Evolutionary conservation across 2,888 invertebrate genomes (phyloP), one percentile per base, ranked within the genome.

Genomic region (Petrophora chlorosata): DNA sequence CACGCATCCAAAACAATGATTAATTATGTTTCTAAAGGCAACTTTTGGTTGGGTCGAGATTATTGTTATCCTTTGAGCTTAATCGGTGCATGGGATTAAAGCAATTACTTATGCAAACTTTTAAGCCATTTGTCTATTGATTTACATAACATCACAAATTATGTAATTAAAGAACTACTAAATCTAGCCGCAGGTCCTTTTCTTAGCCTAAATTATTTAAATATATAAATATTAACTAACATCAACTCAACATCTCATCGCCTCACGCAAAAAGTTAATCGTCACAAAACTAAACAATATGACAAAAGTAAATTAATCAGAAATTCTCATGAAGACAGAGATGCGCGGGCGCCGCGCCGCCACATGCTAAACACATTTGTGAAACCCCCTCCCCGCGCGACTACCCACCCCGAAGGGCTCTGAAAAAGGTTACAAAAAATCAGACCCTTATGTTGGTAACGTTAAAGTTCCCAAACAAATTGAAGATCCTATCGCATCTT

Each of bases 321-420:
- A 79, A 80, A 82, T 85, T 87, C 88, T 85, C 87, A 85, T 84
- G 86, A 81, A 74, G 72, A 71, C 69, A 62, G 60, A 59, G 58
- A 69, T 67, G 61, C 70, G 70, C 70, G 61, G 56, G 65, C 70
- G 76, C 72, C 66, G 65, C 70, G 76, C 72, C 66, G 59, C 71
- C 88, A 88, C 78, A 84, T 88, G 86, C 70, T 74, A 61, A 78
- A 69, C 87, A 87, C 89, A 82, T 86, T 85, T 62, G 65, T 67
- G 59, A 70, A 63, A 61, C 74, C 76, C 72, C 73, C 66, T 76
- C 67, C 67, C 70, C 59, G 70, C 60, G 53, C 54, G 61, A 65
- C 61, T 62, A 50, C 70, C n/a, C 55, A 59, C 74, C 80, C 82
- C 84, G 76, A 76, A 75, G 82, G 79, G 82, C 81, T 60, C 79